Base-by-base conservation (phyloP, 2,888 invertebrate species). In the Megastigmus dorsalis region DNA sequence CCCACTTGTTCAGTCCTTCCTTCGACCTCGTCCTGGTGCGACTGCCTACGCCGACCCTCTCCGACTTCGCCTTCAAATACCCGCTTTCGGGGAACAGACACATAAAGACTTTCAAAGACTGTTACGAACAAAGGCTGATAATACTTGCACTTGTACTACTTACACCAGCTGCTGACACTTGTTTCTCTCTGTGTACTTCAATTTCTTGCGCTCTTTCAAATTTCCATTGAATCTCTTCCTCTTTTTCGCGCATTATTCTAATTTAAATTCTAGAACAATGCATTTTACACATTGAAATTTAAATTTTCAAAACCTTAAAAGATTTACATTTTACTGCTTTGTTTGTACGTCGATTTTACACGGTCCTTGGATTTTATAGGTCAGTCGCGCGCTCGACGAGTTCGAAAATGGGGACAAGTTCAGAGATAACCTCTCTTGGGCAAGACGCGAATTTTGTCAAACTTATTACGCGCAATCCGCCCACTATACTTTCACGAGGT, bases 21-120 rank as follows among this genome's bases (percentile, higher is more conserved):
- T 82, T 82, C 82, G 82, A 82, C 82, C 80, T 81, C 84, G 82
- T 80, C 83, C 82, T 78, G 80, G 73, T 80, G 81, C 81, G 82
- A 79, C 79, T 77, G 41, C 18, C 59, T 59, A 38, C n/a, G n/a
- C 9, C 43, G 30, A 13, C 9, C 43, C 38, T 18, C 45, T 54
- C 43, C 20, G 26, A n/a, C 23, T 36, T 23, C 36, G 4, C 3
- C 13, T 20, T 15, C 26, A n/a, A n/a, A n/a, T 48, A 0, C 18
- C 33, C 33, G n/a, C 18, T n/a, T 15, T 18, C 20, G 10, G 13
- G 5, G 28, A 63, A 65, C 15, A 38, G 7, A 54, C 36, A 33
- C 36, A 33, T 59, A 41, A 28, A 13, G 41, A 41, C 45, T 70
- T 66, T 38, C 33, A 28, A 28, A 36, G 43, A 48, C 18, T 20